A percentile compares a stretch with the other conserved stretches of the same genome.
phyloP scores from a whole-genome alignment of 2,888 invertebrate species.

The Tetragonisca angustula region DNA sequence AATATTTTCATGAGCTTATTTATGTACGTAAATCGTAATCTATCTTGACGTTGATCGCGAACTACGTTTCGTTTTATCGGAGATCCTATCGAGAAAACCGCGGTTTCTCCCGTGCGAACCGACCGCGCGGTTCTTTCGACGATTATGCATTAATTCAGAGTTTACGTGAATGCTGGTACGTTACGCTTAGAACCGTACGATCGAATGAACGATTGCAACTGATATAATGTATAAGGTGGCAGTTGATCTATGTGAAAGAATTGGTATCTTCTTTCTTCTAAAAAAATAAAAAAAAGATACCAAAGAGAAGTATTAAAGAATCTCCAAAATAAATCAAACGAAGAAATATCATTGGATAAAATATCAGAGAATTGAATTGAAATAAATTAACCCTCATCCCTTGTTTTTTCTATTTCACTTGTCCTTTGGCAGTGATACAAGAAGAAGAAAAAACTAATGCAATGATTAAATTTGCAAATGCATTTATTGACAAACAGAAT shows the following conservation, averaged over 20 bases:
- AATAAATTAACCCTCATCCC: background rate
- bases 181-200: background rate
- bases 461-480: no score
- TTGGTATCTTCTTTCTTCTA: background rate
- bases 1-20: no score
- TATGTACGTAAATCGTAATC: conserved; percentile 25
- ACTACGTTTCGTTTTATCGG: conserved; percentile 36
- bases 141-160: conserved; percentile 14
- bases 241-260: background rate
- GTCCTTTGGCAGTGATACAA: no score
- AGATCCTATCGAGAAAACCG: conserved; percentile 13
- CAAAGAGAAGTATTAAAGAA: no score
- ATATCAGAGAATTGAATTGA: background rate
- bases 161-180: background rate
- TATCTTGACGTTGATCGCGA: conserved; percentile 33
- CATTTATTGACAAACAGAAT: no score
- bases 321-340: no score
- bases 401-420: no score
- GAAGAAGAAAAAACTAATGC: no score
- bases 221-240: background rate
- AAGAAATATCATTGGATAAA: background rate
- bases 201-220: no score
- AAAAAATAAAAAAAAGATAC: no score
- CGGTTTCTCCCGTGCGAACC: conserved; percentile 35
- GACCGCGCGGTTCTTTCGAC: conserved; percentile 38